Base-by-base conservation (phyloP, 2,888 invertebrate species). In the Pilophorus perplexus region DNA sequence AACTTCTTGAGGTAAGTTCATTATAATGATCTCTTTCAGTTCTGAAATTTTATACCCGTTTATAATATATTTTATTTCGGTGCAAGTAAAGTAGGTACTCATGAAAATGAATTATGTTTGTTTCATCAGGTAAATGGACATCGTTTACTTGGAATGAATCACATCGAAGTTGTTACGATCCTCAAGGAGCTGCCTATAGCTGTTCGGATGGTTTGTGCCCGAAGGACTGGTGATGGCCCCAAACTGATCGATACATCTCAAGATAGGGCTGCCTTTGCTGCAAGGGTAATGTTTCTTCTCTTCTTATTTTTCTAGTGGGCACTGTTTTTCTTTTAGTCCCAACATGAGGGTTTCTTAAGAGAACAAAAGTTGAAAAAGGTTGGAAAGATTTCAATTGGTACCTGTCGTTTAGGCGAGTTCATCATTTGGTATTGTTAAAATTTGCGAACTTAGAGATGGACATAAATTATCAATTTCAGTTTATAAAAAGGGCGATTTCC, bases 121-220 rank as follows among this genome's bases (percentile, higher is more conserved):
- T n/a, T n/a, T n/a, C n/a, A n/a, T n/a, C 86, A 94, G 85, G 94
- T 95, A 60, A 96, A 97, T 79, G 93, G 93, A 0, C 87, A 90
- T 75, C 84, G 89, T 67, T 78, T 94, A 59, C 81, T 93, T 67
- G 95, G 98, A 12, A 89, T 94, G 85, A 93, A 94, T 78, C 95
- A 96, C 79, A 83, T 93, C 74, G 94, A 94, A 76, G 96, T 97
- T 71, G 93, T 96, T 69, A 88, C 89, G 67, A 93, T 93, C 72
- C 81, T 97, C 46, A 94, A 95, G 80, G 93, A 93, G 76, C 79
- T 94, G 72, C 93, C 94, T 1, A 84, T 90, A 74, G 86, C 90
- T 75, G 93, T 95, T 72, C 86, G 92, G 73, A 89, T 95, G 85
- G 93, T 94, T 69, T 93, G 93, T 77, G 93, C 93, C 1, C 68